A percentile compares a stretch with the other conserved stretches of the same genome.
Evolutionary conservation across 2,113 vertebrate genomes (phyloP).

Genomic region (Pygathrix nemaeus): DNA sequence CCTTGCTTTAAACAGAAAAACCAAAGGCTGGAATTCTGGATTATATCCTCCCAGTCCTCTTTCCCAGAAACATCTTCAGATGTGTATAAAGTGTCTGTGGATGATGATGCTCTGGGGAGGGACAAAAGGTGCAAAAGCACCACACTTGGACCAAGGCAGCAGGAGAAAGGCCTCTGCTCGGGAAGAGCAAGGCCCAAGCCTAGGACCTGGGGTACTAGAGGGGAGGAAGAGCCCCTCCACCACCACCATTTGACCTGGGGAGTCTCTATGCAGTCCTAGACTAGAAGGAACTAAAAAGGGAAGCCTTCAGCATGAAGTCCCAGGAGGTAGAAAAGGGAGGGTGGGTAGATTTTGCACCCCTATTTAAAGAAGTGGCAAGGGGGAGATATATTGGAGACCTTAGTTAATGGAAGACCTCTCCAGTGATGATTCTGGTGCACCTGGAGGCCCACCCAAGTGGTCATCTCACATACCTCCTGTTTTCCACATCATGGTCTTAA

Average conservation of each 20-base stretch:
- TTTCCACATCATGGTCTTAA: background rate
- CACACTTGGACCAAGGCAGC: background rate
- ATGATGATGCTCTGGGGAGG: background rate
- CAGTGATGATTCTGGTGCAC: background rate
- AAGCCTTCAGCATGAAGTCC: background rate
- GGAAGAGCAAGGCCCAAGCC: background rate
- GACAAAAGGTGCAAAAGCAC: background rate
- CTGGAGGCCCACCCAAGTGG: fast-evolving
- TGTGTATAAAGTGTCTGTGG: background rate
- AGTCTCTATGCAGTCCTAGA: background rate
- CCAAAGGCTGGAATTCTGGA: background rate
- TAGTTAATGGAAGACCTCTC: background rate
- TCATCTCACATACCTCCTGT: background rate
- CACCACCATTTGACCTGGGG: fast-evolving
- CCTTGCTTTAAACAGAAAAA: background rate
- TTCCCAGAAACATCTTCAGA: background rate
- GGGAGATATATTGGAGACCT: background rate
- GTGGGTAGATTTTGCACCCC: background rate
- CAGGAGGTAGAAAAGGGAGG: fast-evolving
- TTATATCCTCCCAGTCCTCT: background rate
- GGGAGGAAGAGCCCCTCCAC: background rate
- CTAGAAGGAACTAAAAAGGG: background rate
- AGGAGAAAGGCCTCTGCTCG: background rate
- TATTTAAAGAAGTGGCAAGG: background rate
- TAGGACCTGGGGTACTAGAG: no score